Conservation (phyloP, 2,113 vertebrate species). For the Turnix velox region DNA sequence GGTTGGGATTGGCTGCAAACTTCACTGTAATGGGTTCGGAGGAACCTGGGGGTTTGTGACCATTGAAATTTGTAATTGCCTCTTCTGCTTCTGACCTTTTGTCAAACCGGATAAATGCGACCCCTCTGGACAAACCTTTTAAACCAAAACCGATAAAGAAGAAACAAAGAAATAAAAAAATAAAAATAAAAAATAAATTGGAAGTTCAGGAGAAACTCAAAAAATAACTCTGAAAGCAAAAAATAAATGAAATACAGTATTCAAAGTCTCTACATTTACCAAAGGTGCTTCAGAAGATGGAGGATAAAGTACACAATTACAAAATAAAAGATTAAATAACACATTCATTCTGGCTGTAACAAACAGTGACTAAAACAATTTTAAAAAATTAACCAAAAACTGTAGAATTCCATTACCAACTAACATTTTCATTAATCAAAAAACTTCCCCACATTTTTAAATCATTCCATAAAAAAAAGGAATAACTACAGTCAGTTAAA, state of each 20-base stretch:
- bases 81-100: slow-evolving; percentile 96
- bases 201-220: slow-evolving; percentile 23
- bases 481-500: neutral
- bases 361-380: neutral
- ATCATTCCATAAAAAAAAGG: neutral
- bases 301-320: slow-evolving; percentile 12
- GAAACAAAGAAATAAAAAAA: neutral
- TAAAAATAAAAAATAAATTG: neutral
- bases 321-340: slow-evolving; percentile 17
- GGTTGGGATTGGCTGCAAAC: slow-evolving; percentile 96
- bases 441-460: neutral
- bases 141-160: slow-evolving; percentile 67
- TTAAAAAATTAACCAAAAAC: neutral
- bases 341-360: neutral
- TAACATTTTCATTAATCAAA: neutral
- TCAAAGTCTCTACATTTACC: neutral
- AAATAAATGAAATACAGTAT: slow-evolving; percentile 46
- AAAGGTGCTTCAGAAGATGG: neutral
- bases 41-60: slow-evolving; percentile 92
- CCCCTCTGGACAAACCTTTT: slow-evolving; percentile 90
- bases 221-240: slow-evolving; percentile 63
- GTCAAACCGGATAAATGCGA: slow-evolving; percentile 97
- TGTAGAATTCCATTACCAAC: neutral
- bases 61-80: slow-evolving; percentile 93
- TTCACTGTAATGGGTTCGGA: slow-evolving; percentile 95